Percentiles rank a stretch among this genome's conserved stretches.
These are phyloP conservation scores for Drosophila ficusphila DNA, from an alignment of 1,140 invertebrate species.

Conservation along the genomic window DNA sequence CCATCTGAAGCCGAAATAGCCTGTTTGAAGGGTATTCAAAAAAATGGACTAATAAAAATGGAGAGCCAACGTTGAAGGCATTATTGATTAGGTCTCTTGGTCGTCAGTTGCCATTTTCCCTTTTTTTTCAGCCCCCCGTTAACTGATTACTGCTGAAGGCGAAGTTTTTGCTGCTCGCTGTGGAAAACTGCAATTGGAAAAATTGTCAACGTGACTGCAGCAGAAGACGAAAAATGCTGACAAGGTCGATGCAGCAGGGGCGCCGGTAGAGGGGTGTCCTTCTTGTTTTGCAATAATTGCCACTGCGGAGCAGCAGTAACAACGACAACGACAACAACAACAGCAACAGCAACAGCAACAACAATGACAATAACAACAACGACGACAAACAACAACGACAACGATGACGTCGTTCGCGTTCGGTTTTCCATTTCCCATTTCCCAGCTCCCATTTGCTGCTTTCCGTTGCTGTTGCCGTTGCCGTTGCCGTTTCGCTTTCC, in stretches of 20 bases:
- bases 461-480: slow-evolving; percentile 2
- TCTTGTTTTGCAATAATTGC: slow-evolving; percentile 72
- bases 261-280: background rate
- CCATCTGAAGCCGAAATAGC: background rate
- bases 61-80: slow-evolving; percentile 18
- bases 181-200: slow-evolving; percentile 45
- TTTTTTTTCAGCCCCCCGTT: background rate
- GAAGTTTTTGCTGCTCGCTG: slow-evolving; percentile 35
- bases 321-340: slow-evolving; percentile 14
- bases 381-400: slow-evolving; percentile 38
- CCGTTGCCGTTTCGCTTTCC: slow-evolving; percentile 26
- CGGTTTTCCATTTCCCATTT: slow-evolving; percentile 45
- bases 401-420: slow-evolving; percentile 47
- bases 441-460: slow-evolving; percentile 10
- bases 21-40: background rate
- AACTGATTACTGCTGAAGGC: slow-evolving; percentile 41
- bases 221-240: slow-evolving; percentile 60
- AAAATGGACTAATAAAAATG: background rate
- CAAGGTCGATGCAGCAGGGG: slow-evolving; percentile 58
- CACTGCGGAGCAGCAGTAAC: slow-evolving; percentile 31
- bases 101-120: slow-evolving; percentile 4
- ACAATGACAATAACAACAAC: background rate
- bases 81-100: slow-evolving; percentile 56
- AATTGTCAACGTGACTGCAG: slow-evolving; percentile 68
- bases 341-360: too few species aligned